Percentiles rank a stretch among this genome's conserved stretches.
These are phyloP conservation scores for Yoshiicerus persimilis DNA, from an alignment of 1,140 invertebrate genomes.

Conservation along the genomic window DNA sequence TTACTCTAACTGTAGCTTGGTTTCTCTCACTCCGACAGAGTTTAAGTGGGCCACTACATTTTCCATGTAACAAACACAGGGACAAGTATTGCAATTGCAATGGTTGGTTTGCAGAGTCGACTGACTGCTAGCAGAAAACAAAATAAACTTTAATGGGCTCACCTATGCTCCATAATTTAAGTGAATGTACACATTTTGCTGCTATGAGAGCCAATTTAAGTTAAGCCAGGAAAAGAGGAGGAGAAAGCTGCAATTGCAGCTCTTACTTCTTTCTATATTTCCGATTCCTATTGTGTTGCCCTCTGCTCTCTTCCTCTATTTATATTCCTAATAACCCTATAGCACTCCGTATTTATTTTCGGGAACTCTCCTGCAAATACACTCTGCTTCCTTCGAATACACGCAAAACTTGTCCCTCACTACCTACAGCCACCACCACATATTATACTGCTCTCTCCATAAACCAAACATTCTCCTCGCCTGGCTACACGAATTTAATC, in stretches of 20 bases:
- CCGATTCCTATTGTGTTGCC: background rate
- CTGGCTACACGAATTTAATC: too few relatives aligned
- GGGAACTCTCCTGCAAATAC: background rate
- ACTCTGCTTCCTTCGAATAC: too few relatives aligned
- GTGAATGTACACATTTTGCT: background rate
- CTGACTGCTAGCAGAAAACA: background rate
- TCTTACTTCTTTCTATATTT: background rate
- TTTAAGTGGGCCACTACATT: background rate
- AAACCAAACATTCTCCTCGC: too few relatives aligned
- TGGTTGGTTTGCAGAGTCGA: background rate
- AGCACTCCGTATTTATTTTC: background rate
- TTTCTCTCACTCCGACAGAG: background rate
- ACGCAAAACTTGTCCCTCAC: too few relatives aligned
- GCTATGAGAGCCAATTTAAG: background rate
- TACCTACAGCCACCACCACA: too few relatives aligned
- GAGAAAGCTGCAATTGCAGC: background rate
- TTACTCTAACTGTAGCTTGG: background rate
- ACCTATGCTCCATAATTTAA: slow-evolving; percentile 1
- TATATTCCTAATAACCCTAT: background rate
- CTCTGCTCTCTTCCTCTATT: too few relatives aligned
- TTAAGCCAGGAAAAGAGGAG: background rate
- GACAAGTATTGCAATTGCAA: background rate
- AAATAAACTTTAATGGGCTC: background rate
- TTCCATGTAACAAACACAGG: background rate
- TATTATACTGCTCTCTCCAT: too few relatives aligned